A percentile compares a stretch with the other conserved stretches of the same genome.
Evolutionary conservation across 1,140 invertebrate species (phyloP).

Genomic region (Drosophila orena): DNA sequence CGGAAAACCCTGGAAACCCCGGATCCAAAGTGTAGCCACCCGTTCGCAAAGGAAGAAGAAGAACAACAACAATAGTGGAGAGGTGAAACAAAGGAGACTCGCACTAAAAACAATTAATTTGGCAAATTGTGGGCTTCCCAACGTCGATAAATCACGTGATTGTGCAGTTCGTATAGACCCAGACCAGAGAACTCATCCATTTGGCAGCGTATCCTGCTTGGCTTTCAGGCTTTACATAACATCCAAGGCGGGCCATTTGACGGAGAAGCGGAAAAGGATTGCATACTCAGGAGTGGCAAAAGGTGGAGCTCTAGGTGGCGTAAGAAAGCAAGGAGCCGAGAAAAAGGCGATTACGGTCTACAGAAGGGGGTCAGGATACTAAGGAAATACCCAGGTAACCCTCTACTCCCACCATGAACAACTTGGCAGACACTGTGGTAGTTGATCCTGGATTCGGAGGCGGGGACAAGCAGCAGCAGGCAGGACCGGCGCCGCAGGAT

Average conservation of each 20-base stretch:
- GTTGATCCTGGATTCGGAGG: conserved; percentile 82
- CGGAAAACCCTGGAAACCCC: conserved; percentile 4
- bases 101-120: conserved; percentile 62
- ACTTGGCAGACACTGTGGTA: conserved; percentile 74
- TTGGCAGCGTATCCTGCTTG: conserved; percentile 11
- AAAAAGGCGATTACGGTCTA: not conserved
- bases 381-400: not conserved
- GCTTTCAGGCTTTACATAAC: conserved; percentile 59
- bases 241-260: conserved; percentile 4
- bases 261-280: conserved; percentile 9
- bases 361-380: not conserved
- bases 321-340: not conserved
- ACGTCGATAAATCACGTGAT: conserved; percentile 40
- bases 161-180: not conserved
- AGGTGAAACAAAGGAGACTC: conserved; percentile 77
- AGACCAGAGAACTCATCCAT: too few relatives aligned
- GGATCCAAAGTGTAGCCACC: conserved; percentile 12
- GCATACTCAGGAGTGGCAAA: conserved; percentile 7
- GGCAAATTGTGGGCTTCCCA: conserved; percentile 35
- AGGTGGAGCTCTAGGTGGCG: not conserved
- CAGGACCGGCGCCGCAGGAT: conserved; percentile 64
- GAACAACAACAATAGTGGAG: conserved; percentile 47
- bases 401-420: conserved; percentile 60
- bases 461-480: conserved; percentile 74
- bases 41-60: conserved; percentile 17